A percentile compares a stretch with the other conserved stretches of the same genome.
These are phyloP conservation scores for Xiphias gladius DNA, from an alignment of 2,113 vertebrate species.

Conservation along the genomic window DNA sequence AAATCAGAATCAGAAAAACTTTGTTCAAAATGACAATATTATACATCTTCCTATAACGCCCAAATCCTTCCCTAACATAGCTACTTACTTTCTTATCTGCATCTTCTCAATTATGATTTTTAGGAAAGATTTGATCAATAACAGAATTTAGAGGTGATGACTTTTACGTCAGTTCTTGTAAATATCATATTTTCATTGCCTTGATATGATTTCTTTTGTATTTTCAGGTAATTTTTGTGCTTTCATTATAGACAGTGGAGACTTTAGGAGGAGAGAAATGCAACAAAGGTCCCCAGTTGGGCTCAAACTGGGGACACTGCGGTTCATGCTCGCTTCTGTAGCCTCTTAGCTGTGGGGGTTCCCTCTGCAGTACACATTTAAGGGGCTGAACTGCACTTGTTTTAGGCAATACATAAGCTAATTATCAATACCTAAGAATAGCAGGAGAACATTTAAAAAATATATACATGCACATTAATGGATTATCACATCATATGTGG, in stretches of 20 bases:
- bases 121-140: background rate
- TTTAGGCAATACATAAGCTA: background rate
- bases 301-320: background rate
- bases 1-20: too few species aligned
- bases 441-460: background rate
- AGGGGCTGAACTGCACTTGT: background rate
- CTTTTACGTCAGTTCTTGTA: background rate
- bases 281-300: background rate
- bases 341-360: background rate
- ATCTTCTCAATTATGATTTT: background rate
- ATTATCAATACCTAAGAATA: background rate
- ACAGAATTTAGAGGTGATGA: background rate
- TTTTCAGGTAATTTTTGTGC: background rate
- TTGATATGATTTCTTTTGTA: background rate
- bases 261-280: background rate
- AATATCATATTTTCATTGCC: background rate
- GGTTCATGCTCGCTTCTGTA: background rate
- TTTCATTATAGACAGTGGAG: background rate
- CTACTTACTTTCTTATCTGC: background rate
- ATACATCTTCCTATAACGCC: background rate
- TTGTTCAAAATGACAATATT: too few species aligned
- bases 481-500: constrained; percentile 40
- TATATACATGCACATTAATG: constrained; percentile 7
- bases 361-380: background rate
- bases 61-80: background rate